These are phyloP conservation scores for Gymnocheta viridis DNA, from an alignment of 2,888 invertebrate species.

Conservation along the genomic window DNA sequence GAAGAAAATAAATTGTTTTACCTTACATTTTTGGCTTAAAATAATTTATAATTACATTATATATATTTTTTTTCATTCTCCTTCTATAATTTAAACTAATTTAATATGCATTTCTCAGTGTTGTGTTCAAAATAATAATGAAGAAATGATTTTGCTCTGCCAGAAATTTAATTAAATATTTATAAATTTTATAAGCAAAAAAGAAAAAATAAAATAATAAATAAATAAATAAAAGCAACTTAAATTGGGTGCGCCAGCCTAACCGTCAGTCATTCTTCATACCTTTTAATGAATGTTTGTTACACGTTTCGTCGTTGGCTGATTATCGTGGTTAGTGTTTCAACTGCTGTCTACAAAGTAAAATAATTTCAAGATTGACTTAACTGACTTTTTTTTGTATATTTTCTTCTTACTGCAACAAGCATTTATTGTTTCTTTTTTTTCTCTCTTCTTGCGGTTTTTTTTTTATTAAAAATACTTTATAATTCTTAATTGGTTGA, in stretches of 20 bases:
- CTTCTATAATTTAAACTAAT: constrained; percentile 21
- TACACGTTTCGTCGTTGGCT: constrained; percentile 37
- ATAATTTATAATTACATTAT: constrained; percentile 60
- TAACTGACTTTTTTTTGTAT: constrained; percentile 26
- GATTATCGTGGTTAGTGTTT: constrained; percentile 34
- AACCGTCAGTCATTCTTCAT: constrained; percentile 4
- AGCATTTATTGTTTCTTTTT: constrained; percentile 25
- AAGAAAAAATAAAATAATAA: constrained; percentile 14
- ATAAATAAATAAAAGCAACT: no score
- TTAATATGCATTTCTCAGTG: constrained; percentile 69
- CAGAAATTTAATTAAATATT: constrained; percentile 68
- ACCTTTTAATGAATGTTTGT: not conserved
- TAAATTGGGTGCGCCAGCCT: constrained; percentile 67
- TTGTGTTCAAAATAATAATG: constrained; percentile 24
- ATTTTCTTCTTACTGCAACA: constrained; percentile 12
- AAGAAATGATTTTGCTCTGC: constrained; percentile 33
- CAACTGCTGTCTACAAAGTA: constrained; percentile 9
- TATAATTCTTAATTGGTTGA: constrained; percentile 68
- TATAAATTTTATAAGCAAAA: constrained; percentile 51
- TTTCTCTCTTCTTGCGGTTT: constrained; percentile 14
- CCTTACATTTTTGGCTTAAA: constrained; percentile 59
- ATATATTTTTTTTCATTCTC: constrained; percentile 2
- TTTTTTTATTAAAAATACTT: constrained; percentile 55
- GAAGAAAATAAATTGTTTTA: constrained; percentile 54
- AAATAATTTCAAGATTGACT: constrained; percentile 52